A percentile compares a stretch with the other conserved stretches of the same genome.
Conservation (phyloP, 2,888 invertebrate genomes). For the Ypsolopha sequella region DNA sequence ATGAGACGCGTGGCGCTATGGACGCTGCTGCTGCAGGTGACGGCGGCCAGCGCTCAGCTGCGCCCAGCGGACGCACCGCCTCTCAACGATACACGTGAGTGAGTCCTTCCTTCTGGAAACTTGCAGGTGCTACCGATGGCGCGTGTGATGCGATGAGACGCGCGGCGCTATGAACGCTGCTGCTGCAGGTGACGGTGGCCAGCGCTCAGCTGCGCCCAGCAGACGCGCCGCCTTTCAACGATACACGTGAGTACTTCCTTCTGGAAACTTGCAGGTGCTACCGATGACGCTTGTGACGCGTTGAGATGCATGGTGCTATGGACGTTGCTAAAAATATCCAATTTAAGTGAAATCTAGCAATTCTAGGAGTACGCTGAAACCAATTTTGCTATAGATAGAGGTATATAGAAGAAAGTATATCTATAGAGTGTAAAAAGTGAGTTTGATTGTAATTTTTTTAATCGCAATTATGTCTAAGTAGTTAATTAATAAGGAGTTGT, state of each 20-base stretch:
- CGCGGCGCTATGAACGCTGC: conserved; percentile 20
- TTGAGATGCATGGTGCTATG: background rate
- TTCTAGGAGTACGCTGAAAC: too few relatives aligned
- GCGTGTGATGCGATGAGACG: background rate
- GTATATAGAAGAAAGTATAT: too few relatives aligned
- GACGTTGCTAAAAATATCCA: too few relatives aligned
- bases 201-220: conserved; percentile 53
- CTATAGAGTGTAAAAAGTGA: too few relatives aligned
- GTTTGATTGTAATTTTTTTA: too few relatives aligned
- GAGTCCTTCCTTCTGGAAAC: background rate
- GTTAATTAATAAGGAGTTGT: too few relatives aligned
- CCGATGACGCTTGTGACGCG: background rate
- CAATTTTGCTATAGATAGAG: too few relatives aligned
- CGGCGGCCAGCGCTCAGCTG: conserved; percentile 44
- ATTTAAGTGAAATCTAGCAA: too few relatives aligned
- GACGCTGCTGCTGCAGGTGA: conserved; percentile 39
- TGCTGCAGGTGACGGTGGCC: conserved; percentile 33
- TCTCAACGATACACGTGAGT: conserved; percentile 11
- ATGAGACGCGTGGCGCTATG: conserved; percentile 49
- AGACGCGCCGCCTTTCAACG: conserved; percentile 57
- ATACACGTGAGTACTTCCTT: conserved; percentile 35
- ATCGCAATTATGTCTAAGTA: too few relatives aligned
- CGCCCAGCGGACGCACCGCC: background rate
- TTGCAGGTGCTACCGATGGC: background rate
- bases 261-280: too few relatives aligned